These are phyloP conservation scores for Molanna angustata DNA, from an alignment of 2,888 invertebrate genomes.

Conservation along the genomic window DNA sequence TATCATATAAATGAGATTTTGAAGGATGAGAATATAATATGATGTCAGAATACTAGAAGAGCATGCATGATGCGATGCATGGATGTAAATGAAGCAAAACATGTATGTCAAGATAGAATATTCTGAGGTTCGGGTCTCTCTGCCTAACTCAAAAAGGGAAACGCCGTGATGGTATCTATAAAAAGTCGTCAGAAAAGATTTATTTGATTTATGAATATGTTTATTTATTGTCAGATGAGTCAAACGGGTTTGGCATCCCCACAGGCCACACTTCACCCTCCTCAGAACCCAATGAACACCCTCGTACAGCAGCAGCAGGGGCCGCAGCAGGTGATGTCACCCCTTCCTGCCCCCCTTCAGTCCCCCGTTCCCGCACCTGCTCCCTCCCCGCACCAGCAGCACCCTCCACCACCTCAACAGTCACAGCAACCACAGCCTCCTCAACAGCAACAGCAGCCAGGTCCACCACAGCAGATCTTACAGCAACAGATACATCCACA, in stretches of 20 bases:
- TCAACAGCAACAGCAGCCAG: constrained; percentile 30
- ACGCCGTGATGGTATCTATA: background rate
- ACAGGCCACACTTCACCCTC: constrained; percentile 39
- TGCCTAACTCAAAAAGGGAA: background rate
- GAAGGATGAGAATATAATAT: too few relatives aligned
- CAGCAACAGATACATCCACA: constrained; percentile 36
- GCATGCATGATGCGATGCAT: too few relatives aligned
- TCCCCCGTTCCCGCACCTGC: constrained; percentile 29
- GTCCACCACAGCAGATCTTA: constrained; percentile 34
- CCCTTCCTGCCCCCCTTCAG: constrained; percentile 35
- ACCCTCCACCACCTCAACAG: too few relatives aligned
- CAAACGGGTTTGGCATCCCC: constrained; percentile 33
- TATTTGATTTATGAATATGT: background rate
- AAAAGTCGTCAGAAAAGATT: too few relatives aligned
- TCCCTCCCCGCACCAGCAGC: constrained; percentile 30
- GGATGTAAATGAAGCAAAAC: too few relatives aligned
- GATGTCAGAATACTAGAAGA: too few relatives aligned
- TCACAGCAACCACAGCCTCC: constrained; percentile 36
- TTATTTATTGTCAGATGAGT: constrained; percentile 26
- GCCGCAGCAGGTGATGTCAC: constrained; percentile 42
- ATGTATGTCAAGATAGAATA: too few relatives aligned
- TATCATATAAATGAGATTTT: too few relatives aligned
- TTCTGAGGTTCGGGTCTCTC: too few relatives aligned
- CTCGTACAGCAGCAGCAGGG: constrained; percentile 29
- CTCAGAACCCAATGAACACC: constrained; percentile 40